Evolutionary conservation across 2,797 vertebrate genomes (phyloP).

Genomic region (Tokudaia muenninki): DNA sequence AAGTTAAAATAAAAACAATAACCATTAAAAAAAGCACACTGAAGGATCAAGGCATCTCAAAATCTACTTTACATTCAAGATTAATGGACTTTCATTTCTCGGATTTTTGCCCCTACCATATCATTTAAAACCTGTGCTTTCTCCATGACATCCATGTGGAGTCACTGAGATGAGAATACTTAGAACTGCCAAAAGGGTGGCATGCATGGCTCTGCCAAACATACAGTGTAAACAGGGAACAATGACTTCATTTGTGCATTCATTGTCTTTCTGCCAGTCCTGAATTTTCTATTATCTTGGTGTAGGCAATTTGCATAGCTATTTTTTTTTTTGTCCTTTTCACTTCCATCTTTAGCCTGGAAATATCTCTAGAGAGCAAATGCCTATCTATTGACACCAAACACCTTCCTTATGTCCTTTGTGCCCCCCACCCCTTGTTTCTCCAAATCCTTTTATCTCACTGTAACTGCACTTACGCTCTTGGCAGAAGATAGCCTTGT

Average conservation of each 20-base stretch:
- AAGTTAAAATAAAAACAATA: neutral
- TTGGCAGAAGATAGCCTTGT: neutral
- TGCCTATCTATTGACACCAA: neutral
- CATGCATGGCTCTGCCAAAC: neutral
- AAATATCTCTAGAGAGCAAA: conserved; percentile 39
- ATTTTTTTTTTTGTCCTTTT: neutral
- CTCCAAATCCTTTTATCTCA: conserved; percentile 16
- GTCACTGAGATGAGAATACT: neutral
- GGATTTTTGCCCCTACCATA: neutral
- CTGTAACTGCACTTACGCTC: neutral
- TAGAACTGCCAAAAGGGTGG: neutral
- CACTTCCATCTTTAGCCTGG: conserved; percentile 11
- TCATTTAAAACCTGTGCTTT: neutral
- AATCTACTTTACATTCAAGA: neutral
- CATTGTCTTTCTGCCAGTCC: neutral
- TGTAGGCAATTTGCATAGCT: neutral
- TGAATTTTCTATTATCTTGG: neutral
- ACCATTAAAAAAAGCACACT: neutral
- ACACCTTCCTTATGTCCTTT: neutral
- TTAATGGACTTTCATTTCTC: neutral
- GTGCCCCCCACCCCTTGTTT: neutral
- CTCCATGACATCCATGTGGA: neutral
- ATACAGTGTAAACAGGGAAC: neutral
- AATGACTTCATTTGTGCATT: neutral
- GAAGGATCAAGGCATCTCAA: neutral